Percentiles rank a stretch among this genome's conserved stretches.
Evolutionary conservation across 2,888 invertebrate species (phyloP).

Genomic region (Acleris holmiana): DNA sequence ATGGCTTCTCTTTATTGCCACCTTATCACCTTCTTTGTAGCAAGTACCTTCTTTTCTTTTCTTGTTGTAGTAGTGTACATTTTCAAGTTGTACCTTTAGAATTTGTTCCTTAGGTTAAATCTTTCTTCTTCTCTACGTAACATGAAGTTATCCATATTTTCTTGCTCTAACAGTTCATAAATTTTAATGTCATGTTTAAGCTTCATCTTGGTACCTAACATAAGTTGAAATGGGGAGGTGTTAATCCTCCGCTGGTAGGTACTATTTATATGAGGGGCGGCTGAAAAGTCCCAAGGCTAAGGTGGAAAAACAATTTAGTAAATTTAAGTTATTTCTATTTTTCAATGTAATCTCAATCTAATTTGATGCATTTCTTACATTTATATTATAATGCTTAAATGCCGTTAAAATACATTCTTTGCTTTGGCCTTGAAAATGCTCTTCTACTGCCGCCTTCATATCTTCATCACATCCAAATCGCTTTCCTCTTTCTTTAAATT

Average conservation of each 20-base stretch:
- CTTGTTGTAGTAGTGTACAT: background rate
- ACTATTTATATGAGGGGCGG: background rate
- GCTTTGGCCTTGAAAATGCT: too few species aligned
- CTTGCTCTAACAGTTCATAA: slow-evolving; percentile 8
- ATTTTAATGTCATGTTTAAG: background rate
- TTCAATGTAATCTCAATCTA: too few species aligned
- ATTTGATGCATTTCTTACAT: too few species aligned
- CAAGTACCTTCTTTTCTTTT: background rate
- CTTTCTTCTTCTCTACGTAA: background rate
- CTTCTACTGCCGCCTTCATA: too few species aligned
- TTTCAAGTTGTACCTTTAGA: background rate
- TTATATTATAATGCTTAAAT: too few species aligned
- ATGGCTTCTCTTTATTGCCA: slow-evolving; percentile 11
- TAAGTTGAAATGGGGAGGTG: slow-evolving; percentile 1
- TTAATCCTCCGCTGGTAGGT: slow-evolving; percentile 7
- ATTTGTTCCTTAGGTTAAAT: slow-evolving; percentile 7
- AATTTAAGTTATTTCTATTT: too few species aligned
- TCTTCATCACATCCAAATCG: too few species aligned
- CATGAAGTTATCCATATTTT: background rate
- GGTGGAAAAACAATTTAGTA: too few species aligned
- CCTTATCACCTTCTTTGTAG: background rate
- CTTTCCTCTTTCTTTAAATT: too few species aligned
- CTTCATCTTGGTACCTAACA: slow-evolving; percentile 8
- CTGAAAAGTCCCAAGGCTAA: too few species aligned
- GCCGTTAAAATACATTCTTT: too few species aligned